Conservation (phyloP, 2,888 invertebrate genomes). For the Patella depressa region DNA sequence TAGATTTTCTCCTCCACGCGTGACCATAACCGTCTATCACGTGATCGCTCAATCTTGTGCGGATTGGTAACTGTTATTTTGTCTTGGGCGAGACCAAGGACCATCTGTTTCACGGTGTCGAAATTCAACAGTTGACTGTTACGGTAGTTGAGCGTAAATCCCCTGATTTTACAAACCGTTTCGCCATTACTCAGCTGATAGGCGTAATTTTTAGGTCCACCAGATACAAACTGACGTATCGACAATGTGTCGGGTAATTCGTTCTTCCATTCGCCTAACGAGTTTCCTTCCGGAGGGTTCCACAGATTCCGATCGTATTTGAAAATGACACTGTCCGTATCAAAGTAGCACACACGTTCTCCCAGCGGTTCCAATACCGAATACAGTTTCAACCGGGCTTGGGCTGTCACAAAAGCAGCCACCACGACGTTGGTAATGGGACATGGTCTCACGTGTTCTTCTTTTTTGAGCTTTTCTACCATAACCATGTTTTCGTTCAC, state of each 20-base stretch:
- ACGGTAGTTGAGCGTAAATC: neutral
- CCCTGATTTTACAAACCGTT: neutral
- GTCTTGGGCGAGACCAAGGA: neutral
- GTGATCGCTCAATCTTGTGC: neutral
- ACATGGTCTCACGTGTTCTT: neutral
- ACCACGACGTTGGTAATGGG: neutral
- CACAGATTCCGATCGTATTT: neutral
- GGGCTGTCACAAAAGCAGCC: neutral
- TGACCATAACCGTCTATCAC: neutral
- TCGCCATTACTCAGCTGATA: neutral
- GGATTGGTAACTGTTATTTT: neutral
- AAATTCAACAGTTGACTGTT: neutral
- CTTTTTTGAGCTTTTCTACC: neutral
- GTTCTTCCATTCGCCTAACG: neutral
- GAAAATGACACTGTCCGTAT: neutral
- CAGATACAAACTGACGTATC: neutral
- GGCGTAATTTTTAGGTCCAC: constrained; percentile 1
- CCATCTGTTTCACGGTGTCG: constrained; percentile 2
- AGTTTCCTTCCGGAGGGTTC: neutral
- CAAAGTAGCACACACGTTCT: constrained; percentile 1
- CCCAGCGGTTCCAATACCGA: neutral
- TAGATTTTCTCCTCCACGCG: neutral
- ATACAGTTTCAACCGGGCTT: neutral
- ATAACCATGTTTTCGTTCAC: neutral
- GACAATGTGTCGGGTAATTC: neutral